These are phyloP conservation scores for Eurois occulta DNA, from an alignment of 2,888 invertebrate genomes.

Conservation along the genomic window DNA sequence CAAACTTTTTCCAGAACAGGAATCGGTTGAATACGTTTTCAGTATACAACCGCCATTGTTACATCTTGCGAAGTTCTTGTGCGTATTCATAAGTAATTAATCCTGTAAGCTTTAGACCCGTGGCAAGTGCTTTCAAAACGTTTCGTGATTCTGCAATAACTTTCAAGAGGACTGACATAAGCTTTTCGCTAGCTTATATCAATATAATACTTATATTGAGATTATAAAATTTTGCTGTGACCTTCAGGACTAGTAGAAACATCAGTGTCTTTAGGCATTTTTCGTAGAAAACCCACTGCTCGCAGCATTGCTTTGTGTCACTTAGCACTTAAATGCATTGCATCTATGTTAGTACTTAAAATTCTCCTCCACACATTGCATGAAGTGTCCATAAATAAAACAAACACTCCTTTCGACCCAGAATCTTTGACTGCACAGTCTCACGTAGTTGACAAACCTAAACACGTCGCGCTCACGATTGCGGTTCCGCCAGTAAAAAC, in stretches of 20 bases:
- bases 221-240: neutral
- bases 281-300: neutral
- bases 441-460: conserved; percentile 23
- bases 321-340: neutral
- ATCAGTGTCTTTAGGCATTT: neutral
- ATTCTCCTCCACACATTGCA: neutral
- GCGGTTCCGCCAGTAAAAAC: conserved; percentile 36
- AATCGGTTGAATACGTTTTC: neutral
- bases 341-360: conserved; percentile 4
- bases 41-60: neutral
- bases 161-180: neutral
- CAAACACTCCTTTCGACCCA: conserved; percentile 14
- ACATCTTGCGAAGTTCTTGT: neutral
- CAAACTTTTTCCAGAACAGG: neutral
- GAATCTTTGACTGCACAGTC: conserved; percentile 12
- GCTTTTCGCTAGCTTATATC: neutral
- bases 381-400: conserved; percentile 24
- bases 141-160: neutral
- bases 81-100: neutral
- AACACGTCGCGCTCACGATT: conserved; percentile 35
- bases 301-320: neutral
- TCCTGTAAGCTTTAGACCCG: neutral
- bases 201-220: neutral
- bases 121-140: neutral
- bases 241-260: neutral